A percentile compares a stretch with the other conserved stretches of the same genome.
Conservation (phyloP, 2,888 invertebrate species). For the Copidosoma aretas region DNA sequence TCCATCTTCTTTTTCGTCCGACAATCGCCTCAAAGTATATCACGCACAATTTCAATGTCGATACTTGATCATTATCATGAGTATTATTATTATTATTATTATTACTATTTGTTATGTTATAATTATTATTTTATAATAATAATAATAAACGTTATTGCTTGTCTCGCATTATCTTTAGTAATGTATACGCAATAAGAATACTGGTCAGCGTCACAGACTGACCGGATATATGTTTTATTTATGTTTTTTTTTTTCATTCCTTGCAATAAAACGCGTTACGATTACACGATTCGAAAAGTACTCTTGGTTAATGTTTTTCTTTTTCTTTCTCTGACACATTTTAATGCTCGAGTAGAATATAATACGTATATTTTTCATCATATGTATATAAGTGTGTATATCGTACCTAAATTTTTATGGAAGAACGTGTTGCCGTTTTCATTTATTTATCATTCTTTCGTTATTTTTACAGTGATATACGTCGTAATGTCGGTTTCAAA, state of each 20-base stretch:
- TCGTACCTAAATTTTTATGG: slow-evolving; percentile 46
- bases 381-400: slow-evolving; percentile 22
- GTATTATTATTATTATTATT: no score
- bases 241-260: slow-evolving; percentile 5
- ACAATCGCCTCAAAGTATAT: background rate
- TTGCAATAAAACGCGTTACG: background rate
- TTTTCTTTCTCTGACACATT: background rate
- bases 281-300: slow-evolving; percentile 26
- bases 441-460: slow-evolving; percentile 24
- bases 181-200: slow-evolving; percentile 29
- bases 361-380: slow-evolving; percentile 11
- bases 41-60: slow-evolving; percentile 7
- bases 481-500: slow-evolving; percentile 25
- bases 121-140: slow-evolving; percentile 24
- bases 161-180: slow-evolving; percentile 26
- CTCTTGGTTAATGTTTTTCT: slow-evolving; percentile 3
- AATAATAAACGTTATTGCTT: slow-evolving; percentile 38
- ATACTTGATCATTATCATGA: background rate
- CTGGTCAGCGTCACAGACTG: slow-evolving; percentile 24
- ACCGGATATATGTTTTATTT: slow-evolving; percentile 5
- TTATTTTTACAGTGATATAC: slow-evolving; percentile 35
- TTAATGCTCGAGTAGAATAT: slow-evolving; percentile 13
- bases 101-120: background rate
- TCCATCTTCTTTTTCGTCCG: slow-evolving; percentile 9
- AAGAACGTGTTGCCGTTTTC: slow-evolving; percentile 57